Percentiles rank a stretch among this genome's conserved stretches.
Conservation (phyloP, 2,113 vertebrate species). For the Tyrannus savana region DNA sequence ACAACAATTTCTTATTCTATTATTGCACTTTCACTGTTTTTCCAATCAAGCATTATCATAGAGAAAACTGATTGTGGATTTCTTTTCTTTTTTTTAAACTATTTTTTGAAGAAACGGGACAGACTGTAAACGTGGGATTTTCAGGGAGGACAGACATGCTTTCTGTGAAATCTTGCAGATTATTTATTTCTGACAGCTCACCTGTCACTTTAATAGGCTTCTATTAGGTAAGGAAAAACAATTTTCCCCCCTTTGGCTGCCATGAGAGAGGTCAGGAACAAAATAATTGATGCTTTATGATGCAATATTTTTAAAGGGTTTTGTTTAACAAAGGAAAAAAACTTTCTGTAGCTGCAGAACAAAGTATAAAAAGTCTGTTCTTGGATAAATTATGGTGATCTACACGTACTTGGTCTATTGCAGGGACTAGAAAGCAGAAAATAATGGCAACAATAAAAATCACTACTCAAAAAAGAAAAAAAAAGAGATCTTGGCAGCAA, state of each 20-base stretch:
- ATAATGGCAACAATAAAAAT: slow-evolving; percentile 65
- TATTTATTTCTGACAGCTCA: not conserved
- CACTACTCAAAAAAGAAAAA: not conserved
- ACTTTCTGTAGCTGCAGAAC: not conserved
- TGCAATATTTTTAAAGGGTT: not conserved
- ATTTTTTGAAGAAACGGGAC: not conserved
- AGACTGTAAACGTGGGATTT: not conserved
- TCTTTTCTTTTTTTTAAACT: not conserved
- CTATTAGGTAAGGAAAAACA: not conserved
- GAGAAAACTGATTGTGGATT: not conserved
- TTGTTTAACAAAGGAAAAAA: not conserved
- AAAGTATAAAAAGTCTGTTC: not conserved
- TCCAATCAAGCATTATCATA: not conserved
- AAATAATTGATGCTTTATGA: not conserved
- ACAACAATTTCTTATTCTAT: not conserved
- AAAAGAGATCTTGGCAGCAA: slow-evolving; percentile 27
- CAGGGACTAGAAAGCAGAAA: slow-evolving; percentile 71
- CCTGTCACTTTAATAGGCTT: not conserved
- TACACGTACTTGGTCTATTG: not conserved
- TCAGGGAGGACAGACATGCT: not conserved
- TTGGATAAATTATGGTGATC: not conserved
- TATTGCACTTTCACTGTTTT: not conserved
- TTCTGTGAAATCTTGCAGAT: slow-evolving; percentile 1
- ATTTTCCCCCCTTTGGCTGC: not conserved
- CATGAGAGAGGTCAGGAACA: not conserved